Evolutionary conservation across 2,888 invertebrate genomes (phyloP), one percentile per base, ranked within the genome.

Genomic region (Drosophila eohydei): DNA sequence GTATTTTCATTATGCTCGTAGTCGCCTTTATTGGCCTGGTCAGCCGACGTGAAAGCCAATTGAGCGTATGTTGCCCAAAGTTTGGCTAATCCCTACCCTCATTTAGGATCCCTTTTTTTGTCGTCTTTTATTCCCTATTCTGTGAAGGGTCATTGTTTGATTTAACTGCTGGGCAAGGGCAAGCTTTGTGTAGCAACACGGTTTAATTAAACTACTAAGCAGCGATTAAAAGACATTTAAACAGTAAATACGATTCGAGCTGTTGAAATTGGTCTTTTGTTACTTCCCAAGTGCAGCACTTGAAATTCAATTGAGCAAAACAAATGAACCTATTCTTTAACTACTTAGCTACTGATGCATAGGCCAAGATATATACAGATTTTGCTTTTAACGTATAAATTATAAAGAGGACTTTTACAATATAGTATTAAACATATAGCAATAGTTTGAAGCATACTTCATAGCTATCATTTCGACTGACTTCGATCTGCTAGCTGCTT

Each of bases 191-290:
- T 50, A 51, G 38, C 57, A 71, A 71, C 50, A 50, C 50, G 34
- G 66, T 87, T 85, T 87, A 85, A 85, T 87, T 85, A 87, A 89
- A 86, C 63, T 78, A 68, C 74, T 70, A 71, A 79, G 62, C 67
- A 36, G 72, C 73, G 78, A 83, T 88, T 86, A 83, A 86, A 72
- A 57, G 70, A 26, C 75, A 71, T 75, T 86, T 74, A 73, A 88
- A 52, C 73, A 73, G 63, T 71, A 80, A 78, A 74, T 74, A 82
- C 70, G 57, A 72, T 69, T 61, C 50, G 26, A 46, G 14, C 60
- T 64, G 51, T 51, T 60, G 44, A 60, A 63, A 60, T 54, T 56
- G 34, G 2, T 26, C 52, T 57, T 56, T 50, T 61, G 12, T 50
- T 54, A 56, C 46, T 28, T 36, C 16, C 7, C 0, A 36, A 46